These are phyloP conservation scores for Danio choprae DNA, from an alignment of 2,797 vertebrate species.

Conservation along the genomic window DNA sequence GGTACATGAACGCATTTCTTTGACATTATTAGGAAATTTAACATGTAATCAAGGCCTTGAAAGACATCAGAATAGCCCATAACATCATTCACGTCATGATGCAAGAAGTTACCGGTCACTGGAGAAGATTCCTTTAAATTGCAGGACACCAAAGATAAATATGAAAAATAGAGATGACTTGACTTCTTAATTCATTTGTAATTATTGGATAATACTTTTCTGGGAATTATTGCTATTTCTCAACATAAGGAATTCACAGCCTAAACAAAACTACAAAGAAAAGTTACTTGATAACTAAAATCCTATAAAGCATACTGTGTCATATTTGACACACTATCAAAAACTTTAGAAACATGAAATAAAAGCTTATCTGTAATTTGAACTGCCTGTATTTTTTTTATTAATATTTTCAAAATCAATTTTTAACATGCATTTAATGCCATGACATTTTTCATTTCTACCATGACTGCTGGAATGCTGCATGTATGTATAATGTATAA, in stretches of 20 bases:
- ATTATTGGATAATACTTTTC: not conserved
- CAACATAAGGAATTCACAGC: not conserved
- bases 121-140: not conserved
- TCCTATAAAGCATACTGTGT: not conserved
- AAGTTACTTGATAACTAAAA: not conserved
- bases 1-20: not conserved
- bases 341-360: too few relatives aligned
- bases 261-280: not conserved
- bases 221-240: not conserved
- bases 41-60: not conserved
- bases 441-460: not conserved
- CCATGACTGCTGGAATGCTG: not conserved
- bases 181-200: not conserved
- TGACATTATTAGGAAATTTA: not conserved
- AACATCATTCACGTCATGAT: slow-evolving; percentile 14
- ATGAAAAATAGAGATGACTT: not conserved
- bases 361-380: too few relatives aligned
- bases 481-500: not conserved
- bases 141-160: not conserved
- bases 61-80: not conserved
- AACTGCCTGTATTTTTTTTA: too few relatives aligned
- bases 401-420: too few relatives aligned
- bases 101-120: not conserved
- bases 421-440: not conserved
- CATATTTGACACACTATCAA: not conserved